Evolutionary conservation across 2,888 invertebrate genomes (phyloP), one percentile per base, ranked within the genome.

Genomic region (Gortyna flavago): DNA sequence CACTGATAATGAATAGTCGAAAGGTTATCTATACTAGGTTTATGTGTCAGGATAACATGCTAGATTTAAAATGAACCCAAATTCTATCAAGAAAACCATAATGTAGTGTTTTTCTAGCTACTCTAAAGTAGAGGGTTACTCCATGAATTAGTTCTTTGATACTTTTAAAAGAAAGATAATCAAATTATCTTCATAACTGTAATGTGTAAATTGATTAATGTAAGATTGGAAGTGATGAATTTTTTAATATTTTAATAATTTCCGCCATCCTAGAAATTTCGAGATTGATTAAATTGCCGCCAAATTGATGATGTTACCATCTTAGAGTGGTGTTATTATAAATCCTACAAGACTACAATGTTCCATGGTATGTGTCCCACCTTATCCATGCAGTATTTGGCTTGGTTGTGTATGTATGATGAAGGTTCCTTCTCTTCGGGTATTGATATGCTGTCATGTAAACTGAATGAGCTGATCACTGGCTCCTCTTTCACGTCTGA

Each of bases 351-450:
- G 18, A 35, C n/a, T n/a, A 21, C 4, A 69, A 73, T 65, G 18
- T 57, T 77, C 16, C 21, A 70, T 25, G 0, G 3, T 48, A 71
- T 41, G 6, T 21, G 16, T 29, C 92, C 90, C 89, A 98, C 98
- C 97, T 98, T 98, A 91, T 99, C 99, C 90, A 98, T 97, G 91
- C 99, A 99, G 92, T 98, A 99, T 93, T 98, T 97, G 64, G 98
- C 98, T 83, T 97, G 97, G 32, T 97, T 96, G 91, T 98, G 98
- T 90, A 98, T 98, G 89, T 98, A 97, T 80, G 97, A 97, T 6
- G 97, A 93, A 72, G 97, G 95, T 91, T 97, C 95, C 89, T 97
- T 95, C 72, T 95, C 96, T 38, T 97, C 97, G 89, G 95, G 95
- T 82, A 96, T 94, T 35, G 91, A 84, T 78, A 95, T 94, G 32